phyloP scores from a whole-genome alignment of 2,113 vertebrate genomes.

The Nycticorax nycticorax region DNA sequence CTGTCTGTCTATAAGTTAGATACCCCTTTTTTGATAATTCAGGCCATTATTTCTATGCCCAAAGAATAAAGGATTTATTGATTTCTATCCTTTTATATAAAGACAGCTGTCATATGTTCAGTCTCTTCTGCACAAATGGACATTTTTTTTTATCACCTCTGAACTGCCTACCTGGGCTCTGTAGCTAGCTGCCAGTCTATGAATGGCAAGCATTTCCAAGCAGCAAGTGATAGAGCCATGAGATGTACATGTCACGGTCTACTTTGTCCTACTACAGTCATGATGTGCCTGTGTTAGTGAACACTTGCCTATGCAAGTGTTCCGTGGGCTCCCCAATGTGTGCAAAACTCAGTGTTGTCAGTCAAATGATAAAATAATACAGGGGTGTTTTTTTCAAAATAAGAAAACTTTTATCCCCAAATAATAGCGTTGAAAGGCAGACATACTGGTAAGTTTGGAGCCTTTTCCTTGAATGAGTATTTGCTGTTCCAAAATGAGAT shows the following conservation, averaged over 20 bases:
- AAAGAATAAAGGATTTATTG: not conserved
- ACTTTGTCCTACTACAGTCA: not conserved
- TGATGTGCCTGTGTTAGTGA: fast-evolving
- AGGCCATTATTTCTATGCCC: not conserved
- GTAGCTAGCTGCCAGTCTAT: not conserved
- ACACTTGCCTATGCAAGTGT: not conserved
- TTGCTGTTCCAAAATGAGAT: not conserved
- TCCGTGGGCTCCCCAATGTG: fast-evolving
- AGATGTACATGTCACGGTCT: not conserved
- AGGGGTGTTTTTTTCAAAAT: not conserved
- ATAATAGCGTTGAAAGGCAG: not conserved
- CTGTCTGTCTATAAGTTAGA: not conserved
- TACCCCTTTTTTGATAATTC: not conserved
- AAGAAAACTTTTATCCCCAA: not conserved
- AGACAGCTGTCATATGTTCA: not conserved
- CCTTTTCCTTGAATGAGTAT: not conserved
- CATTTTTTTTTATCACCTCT: not conserved
- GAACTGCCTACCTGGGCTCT: not conserved
- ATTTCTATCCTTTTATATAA: not conserved
- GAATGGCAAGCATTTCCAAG: not conserved
- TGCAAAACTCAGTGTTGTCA: not conserved
- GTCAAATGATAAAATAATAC: not conserved
- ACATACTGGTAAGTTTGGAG: not conserved
- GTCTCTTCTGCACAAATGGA: not conserved
- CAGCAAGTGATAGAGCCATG: not conserved